Conservation (phyloP, 2,113 vertebrate species). For the Ictalurus furcatus region DNA sequence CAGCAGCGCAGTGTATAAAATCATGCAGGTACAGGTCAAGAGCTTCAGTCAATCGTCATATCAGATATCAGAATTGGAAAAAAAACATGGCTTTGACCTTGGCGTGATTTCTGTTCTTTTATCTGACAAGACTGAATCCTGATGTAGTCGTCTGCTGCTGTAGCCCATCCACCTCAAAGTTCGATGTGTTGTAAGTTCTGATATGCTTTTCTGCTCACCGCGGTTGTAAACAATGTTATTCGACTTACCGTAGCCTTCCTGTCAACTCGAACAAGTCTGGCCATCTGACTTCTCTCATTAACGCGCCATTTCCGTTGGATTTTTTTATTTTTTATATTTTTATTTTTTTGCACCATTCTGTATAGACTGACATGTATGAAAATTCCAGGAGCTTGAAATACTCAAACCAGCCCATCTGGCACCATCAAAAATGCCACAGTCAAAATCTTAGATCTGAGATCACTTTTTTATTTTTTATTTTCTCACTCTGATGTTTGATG, state of each 20-base stretch:
- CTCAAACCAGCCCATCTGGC: background rate
- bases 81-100: background rate
- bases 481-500: background rate
- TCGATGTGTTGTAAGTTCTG: background rate
- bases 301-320: background rate
- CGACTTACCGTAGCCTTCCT: background rate
- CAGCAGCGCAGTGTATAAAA: background rate
- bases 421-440: background rate
- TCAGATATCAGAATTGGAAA: background rate
- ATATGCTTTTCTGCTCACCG: background rate
- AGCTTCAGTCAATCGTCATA: background rate
- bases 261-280: background rate
- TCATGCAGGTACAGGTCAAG: background rate
- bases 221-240: background rate
- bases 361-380: background rate
- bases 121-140: background rate
- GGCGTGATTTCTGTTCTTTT: background rate
- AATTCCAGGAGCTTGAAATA: background rate
- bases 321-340: background rate
- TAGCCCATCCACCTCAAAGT: background rate
- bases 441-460: background rate
- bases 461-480: background rate
- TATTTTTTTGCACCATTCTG: too few relatives aligned
- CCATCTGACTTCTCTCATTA: background rate
- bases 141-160: background rate